These are phyloP conservation scores for Lomographa bimaculata DNA, from an alignment of 2,888 invertebrate genomes.

Conservation along the genomic window DNA sequence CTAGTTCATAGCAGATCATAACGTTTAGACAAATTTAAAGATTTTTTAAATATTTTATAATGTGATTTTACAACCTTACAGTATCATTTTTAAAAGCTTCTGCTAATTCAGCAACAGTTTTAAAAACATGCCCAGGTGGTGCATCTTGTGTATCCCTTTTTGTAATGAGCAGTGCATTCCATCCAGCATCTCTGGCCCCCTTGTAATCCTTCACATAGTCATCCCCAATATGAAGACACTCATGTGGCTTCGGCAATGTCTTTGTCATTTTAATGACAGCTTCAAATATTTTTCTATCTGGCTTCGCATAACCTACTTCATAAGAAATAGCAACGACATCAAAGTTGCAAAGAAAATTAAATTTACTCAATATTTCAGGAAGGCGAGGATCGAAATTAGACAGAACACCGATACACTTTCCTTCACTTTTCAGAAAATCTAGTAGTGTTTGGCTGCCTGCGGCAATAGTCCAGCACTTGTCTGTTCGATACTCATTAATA, in stretches of 20 bases:
- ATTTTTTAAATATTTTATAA: too few relatives aligned
- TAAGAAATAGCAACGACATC: conserved; percentile 93
- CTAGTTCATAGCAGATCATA: too few relatives aligned
- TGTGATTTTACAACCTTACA: too few relatives aligned
- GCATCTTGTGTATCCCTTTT: conserved; percentile 36
- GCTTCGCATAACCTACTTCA: conserved; percentile 89
- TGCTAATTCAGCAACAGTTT: conserved; percentile 52
- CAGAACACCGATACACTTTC: conserved; percentile 87
- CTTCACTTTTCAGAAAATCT: conserved; percentile 75
- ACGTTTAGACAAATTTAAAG: too few relatives aligned
- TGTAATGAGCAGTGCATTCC: conserved; percentile 88
- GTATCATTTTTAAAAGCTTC: too few relatives aligned
- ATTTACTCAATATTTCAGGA: conserved; percentile 85
- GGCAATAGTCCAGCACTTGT: conserved; percentile 88
- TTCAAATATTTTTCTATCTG: conserved; percentile 88
- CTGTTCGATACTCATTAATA: conserved; percentile 88
- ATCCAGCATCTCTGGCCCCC: conserved; percentile 89
- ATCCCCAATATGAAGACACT: conserved; percentile 94
- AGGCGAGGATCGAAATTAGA: conserved; percentile 96
- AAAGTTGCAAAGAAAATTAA: conserved; percentile 88
- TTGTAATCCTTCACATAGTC: conserved; percentile 89
- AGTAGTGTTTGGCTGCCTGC: conserved; percentile 87
- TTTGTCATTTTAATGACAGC: conserved; percentile 81
- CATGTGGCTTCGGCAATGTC: conserved; percentile 70
- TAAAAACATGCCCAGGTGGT: conserved; percentile 53